Evolutionary conservation across 2,888 invertebrate genomes (phyloP).

Genomic region (Endotricha flammealis): DNA sequence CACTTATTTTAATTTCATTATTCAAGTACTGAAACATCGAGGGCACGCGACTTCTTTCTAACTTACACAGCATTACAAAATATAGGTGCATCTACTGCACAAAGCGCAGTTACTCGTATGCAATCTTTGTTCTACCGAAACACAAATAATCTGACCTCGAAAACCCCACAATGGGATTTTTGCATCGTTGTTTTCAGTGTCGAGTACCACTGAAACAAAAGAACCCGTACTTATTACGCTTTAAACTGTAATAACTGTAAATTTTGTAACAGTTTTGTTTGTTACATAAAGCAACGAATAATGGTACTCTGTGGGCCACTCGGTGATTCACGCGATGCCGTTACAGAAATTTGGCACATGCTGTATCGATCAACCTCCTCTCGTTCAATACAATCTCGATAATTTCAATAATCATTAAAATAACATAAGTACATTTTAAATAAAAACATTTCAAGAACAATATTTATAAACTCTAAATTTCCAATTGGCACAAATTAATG

Average conservation of each 20-base stretch:
- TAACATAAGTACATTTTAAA: no score
- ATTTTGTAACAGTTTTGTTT: slow-evolving; percentile 56
- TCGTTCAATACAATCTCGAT: no score
- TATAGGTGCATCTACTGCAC: slow-evolving; percentile 9
- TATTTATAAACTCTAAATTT: no score
- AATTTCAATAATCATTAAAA: no score
- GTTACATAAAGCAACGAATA: slow-evolving; percentile 57
- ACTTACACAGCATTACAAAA: slow-evolving; percentile 2
- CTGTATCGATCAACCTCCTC: slow-evolving; percentile 12
- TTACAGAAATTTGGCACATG: slow-evolving; percentile 37
- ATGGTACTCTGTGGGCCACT: slow-evolving; percentile 29
- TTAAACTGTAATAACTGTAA: slow-evolving; percentile 53
- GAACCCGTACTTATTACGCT: slow-evolving; percentile 39
- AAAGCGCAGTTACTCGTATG: slow-evolving; percentile 21
- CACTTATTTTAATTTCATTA: slow-evolving; percentile 22
- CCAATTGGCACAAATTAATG: no score
- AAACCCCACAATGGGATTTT: slow-evolving; percentile 37
- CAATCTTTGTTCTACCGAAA: slow-evolving; percentile 26
- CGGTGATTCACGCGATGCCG: slow-evolving; percentile 46
- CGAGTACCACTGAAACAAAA: slow-evolving; percentile 46
- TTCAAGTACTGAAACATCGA: slow-evolving; percentile 18
- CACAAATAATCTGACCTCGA: slow-evolving; percentile 42
- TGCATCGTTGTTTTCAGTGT: slow-evolving; percentile 41
- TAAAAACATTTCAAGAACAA: no score
- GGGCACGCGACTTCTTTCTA: slow-evolving; percentile 17